Percentiles rank a stretch among this genome's conserved stretches.
Conservation (phyloP, 2,888 invertebrate species). For the Theodoxus fluviatilis region DNA sequence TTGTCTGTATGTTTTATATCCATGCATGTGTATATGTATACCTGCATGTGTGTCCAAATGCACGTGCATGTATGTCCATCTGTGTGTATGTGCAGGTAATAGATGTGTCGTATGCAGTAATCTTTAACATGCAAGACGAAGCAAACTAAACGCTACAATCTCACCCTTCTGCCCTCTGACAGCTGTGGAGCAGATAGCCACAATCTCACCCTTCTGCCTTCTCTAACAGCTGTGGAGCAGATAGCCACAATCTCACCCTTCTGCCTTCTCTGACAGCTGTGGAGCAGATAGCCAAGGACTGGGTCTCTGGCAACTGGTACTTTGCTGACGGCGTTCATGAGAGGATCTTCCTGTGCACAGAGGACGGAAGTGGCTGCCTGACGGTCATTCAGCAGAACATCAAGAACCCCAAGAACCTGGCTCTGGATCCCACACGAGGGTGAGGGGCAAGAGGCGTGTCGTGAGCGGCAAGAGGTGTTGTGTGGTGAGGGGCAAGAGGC, state of each 20-base stretch:
- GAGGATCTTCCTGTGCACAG: constrained; percentile 77
- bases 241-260: constrained; percentile 62
- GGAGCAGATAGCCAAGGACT: constrained; percentile 80
- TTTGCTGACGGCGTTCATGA: constrained; percentile 76
- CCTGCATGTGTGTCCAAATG: not conserved
- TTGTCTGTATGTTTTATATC: too few relatives aligned
- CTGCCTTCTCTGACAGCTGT: constrained; percentile 70
- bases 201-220: constrained; percentile 14
- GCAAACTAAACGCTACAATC: too few relatives aligned
- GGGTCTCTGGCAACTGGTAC: constrained; percentile 88
- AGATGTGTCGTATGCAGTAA: too few relatives aligned
- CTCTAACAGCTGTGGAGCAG: too few relatives aligned
- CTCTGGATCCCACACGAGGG: constrained; percentile 80
- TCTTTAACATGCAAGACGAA: too few relatives aligned
- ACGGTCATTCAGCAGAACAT: constrained; percentile 75
- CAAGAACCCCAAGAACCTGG: constrained; percentile 75
- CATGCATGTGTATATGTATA: constrained; percentile 1
- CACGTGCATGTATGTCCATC: too few relatives aligned
- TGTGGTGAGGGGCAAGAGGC: too few relatives aligned
- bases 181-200: too few relatives aligned
- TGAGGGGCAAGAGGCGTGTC: constrained; percentile 63
- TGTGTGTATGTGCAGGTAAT: too few relatives aligned
- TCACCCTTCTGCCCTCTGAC: not conserved
- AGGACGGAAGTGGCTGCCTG: constrained; percentile 73
- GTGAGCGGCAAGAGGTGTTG: too few relatives aligned